These are phyloP conservation scores for Meiosimyza platycephala DNA, from an alignment of 2,888 invertebrate genomes.

Conservation along the genomic window DNA sequence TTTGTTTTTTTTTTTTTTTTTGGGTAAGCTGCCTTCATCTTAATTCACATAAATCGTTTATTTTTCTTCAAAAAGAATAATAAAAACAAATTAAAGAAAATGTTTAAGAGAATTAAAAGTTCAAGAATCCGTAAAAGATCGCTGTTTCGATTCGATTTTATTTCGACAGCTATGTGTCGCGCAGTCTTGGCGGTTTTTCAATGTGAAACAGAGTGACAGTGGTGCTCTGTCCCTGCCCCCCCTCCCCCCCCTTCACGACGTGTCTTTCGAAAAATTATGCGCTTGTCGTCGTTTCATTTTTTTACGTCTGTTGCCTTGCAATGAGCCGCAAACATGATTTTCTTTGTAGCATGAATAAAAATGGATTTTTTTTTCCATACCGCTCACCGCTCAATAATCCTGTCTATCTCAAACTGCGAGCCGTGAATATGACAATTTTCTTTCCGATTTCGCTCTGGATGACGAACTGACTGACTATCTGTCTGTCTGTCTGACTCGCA, in stretches of 20 bases:
- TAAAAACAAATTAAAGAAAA: too few species aligned
- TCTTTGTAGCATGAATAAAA: constrained; percentile 53
- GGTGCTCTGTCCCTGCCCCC: neutral
- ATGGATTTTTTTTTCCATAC: neutral
- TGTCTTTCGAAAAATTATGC: constrained; percentile 21
- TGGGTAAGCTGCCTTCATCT: too few species aligned
- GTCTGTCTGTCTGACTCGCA: constrained; percentile 27
- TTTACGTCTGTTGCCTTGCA: constrained; percentile 65
- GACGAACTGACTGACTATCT: neutral
- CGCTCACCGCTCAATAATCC: constrained; percentile 22
- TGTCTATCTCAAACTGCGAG: neutral
- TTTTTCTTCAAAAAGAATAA: too few species aligned
- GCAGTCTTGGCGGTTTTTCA: constrained; percentile 4
- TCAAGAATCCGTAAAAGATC: constrained; percentile 1
- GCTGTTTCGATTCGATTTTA: constrained; percentile 10
- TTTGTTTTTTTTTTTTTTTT: too few species aligned
- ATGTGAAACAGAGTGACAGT: neutral
- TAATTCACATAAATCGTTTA: too few species aligned
- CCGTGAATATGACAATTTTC: neutral
- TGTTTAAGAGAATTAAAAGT: neutral
- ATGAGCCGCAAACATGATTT: constrained; percentile 62
- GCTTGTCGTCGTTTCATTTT: constrained; percentile 50
- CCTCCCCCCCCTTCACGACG: neutral
- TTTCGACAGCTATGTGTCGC: constrained; percentile 5
- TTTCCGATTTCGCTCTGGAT: neutral